phyloP scores from a whole-genome alignment of 92 coral and sea anemone genomes.

The Bergia sp. region DNA sequence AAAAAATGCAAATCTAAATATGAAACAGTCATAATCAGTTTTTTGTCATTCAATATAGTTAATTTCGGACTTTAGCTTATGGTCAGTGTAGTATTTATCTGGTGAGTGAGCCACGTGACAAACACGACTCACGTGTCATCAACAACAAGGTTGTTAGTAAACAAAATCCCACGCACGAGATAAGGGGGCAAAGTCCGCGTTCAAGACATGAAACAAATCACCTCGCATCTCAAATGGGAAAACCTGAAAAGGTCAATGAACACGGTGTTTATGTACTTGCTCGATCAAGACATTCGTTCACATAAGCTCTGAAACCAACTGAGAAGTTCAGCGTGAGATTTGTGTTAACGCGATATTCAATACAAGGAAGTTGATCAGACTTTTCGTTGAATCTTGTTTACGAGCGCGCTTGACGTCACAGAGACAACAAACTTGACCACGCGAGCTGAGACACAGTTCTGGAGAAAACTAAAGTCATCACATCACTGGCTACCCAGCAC shows the following conservation, averaged over 20 bases:
- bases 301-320: background rate
- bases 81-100: background rate
- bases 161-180: background rate
- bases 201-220: background rate
- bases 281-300: background rate
- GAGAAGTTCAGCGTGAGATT: background rate
- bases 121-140: background rate
- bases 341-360: background rate
- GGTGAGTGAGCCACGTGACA: background rate
- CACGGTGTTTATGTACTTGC: background rate
- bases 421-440: background rate
- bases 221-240: background rate
- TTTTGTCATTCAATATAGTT: background rate
- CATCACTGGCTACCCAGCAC: no score
- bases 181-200: constrained; percentile 12
- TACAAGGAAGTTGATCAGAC: background rate
- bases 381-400: constrained; percentile 21
- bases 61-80: background rate
- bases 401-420: constrained; percentile 33
- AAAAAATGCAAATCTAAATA: no score
- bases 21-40: background rate
- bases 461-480: no score
- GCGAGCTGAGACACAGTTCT: constrained; percentile 3
- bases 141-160: no score
- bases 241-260: background rate